Percentiles rank a stretch among this genome's conserved stretches.
phyloP scores from a whole-genome alignment of 2,113 vertebrate genomes.

The Brienomyrus longianalis region DNA sequence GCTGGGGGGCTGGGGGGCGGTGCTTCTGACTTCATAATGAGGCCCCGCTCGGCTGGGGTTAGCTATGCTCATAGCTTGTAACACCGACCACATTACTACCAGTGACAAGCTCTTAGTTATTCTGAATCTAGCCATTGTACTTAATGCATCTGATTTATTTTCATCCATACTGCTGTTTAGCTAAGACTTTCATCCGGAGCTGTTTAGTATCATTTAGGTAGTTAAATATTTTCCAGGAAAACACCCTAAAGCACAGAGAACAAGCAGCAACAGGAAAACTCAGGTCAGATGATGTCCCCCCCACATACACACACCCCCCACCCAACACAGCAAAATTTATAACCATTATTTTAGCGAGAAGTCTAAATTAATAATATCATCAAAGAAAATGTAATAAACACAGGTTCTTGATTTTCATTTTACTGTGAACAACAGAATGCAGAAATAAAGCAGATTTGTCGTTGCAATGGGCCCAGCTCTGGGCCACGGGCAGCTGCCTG shows the following conservation, averaged over 20 bases:
- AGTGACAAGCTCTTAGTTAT: background rate
- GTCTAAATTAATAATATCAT: background rate
- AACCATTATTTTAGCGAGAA: background rate
- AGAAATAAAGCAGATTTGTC: background rate
- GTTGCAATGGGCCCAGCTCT: background rate
- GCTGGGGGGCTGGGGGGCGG: background rate
- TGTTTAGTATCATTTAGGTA: background rate
- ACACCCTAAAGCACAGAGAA: background rate
- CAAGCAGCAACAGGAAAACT: background rate
- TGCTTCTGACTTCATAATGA: background rate
- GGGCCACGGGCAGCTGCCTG: too few species aligned
- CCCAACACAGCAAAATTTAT: background rate
- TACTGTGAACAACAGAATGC: background rate
- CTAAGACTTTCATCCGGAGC: background rate
- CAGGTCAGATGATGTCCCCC: background rate
- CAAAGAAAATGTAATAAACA: background rate
- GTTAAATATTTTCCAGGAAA: background rate
- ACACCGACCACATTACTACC: background rate
- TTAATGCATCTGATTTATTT: background rate
- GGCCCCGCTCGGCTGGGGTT: background rate
- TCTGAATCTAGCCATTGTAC: background rate
- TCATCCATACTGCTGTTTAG: background rate
- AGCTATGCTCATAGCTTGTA: background rate
- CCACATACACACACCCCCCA: background rate
- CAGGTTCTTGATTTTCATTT: background rate